phyloP scores from a whole-genome alignment of 2,888 invertebrate species.

The Cosmia pyralina region DNA sequence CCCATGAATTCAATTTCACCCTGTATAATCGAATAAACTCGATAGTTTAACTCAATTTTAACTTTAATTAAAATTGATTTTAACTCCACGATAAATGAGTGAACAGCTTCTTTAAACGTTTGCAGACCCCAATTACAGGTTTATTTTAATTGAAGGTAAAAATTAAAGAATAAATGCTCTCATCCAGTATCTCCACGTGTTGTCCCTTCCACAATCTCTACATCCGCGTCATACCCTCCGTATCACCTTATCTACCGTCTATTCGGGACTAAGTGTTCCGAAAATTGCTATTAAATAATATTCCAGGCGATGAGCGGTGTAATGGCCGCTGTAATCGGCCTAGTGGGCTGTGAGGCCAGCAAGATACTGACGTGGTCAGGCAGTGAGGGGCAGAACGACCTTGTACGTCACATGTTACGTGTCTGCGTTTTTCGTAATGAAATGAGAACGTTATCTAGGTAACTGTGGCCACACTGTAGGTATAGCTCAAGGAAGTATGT shows the following conservation, averaged over 20 bases:
- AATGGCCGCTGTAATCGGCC: conserved; percentile 48
- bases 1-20: no score
- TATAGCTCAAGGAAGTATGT: no score
- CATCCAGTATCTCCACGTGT: no score
- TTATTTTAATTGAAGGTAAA: no score
- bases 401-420: conserved; percentile 14
- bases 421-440: conserved; percentile 17
- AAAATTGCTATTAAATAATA: conserved; percentile 77
- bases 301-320: conserved; percentile 63
- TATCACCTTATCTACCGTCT: conserved; percentile 64
- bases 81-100: no score
- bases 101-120: no score
- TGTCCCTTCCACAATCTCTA: conserved; percentile 24
- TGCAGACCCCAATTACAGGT: no score
- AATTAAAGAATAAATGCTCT: no score
- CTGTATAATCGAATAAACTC: no score
- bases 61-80: no score
- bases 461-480: background rate
- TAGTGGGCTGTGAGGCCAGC: conserved; percentile 39
- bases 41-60: no score
- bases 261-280: conserved; percentile 70
- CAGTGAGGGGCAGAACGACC: conserved; percentile 6
- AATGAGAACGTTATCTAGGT: background rate
- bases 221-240: conserved; percentile 25
- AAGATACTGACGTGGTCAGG: conserved; percentile 50